Conservation (phyloP, 2,888 invertebrate species). For the Mycalesis mineus region DNA sequence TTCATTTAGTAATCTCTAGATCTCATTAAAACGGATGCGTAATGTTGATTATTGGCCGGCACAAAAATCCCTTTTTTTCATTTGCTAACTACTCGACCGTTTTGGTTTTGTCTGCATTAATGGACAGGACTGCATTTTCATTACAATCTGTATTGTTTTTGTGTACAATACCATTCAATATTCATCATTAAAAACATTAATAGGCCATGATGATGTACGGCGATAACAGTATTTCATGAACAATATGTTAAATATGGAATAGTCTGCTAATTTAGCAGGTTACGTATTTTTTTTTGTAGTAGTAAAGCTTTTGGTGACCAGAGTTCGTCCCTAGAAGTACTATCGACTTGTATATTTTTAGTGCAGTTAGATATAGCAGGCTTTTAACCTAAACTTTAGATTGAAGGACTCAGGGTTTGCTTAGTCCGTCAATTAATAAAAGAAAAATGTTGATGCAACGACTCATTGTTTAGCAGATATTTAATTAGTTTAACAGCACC, state of each 20-base stretch:
- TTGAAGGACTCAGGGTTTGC: too few relatives aligned
- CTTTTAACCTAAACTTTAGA: too few relatives aligned
- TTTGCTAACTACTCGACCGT: slow-evolving; percentile 31
- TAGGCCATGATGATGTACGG: not conserved
- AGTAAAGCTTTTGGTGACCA: too few relatives aligned
- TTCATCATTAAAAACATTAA: slow-evolving; percentile 4
- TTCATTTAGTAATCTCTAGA: slow-evolving; percentile 47
- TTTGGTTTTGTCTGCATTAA: slow-evolving; percentile 30
- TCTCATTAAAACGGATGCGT: slow-evolving; percentile 45
- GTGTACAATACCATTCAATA: slow-evolving; percentile 19
- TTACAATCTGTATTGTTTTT: slow-evolving; percentile 22
- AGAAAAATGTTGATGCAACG: too few relatives aligned
- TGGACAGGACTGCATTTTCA: slow-evolving; percentile 26
- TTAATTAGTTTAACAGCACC: not conserved
- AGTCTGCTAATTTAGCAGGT: too few relatives aligned
- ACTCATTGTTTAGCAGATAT: not conserved
- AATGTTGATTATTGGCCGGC: slow-evolving; percentile 40
- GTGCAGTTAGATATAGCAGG: too few relatives aligned
- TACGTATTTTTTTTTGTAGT: too few relatives aligned
- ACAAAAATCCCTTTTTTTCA: slow-evolving; percentile 34
- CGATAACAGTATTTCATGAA: not conserved
- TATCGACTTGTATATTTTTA: too few relatives aligned
- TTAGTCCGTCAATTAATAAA: too few relatives aligned
- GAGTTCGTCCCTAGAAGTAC: too few relatives aligned
- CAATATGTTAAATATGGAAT: too few relatives aligned